Evolutionary conservation across 2,888 invertebrate genomes (phyloP), one percentile per base, ranked within the genome.

Genomic region (Drosophila limbata): DNA sequence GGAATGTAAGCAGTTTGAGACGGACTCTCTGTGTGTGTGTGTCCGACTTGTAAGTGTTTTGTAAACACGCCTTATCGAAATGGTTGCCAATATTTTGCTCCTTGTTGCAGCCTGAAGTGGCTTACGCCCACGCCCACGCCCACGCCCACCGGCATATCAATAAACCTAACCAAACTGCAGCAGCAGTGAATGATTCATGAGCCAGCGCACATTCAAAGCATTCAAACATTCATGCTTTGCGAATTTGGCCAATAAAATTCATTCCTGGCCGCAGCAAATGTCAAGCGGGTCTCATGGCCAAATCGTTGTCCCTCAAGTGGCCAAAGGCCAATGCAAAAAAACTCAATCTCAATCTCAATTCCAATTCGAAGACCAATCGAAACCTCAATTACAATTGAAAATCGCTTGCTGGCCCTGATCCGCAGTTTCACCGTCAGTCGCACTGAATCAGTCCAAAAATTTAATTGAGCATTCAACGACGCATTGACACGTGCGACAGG

Each of bases 381-480:
- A 55, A 60, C 33, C 62, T 70, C 90, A 88, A 90, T 91, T 90
- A 83, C 79, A 90, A 84, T 84, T 87, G 83, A 84, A 84, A 89
- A 90, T 85, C 77, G 52, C 61, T 39, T 39, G 35, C 33, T 39
- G 9, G 13, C 28, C 31, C 9, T 37, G 37, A 25, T 19, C 19
- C 8, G 42, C 50, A 44, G 15, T 39, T 25, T 8, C 6, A 42
- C 3, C 47, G 28, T 42, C 57, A 45, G 64, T 51, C 53, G 45
- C 69, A 69, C 62, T 56, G 80, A 77, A 78, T 81, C 79, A 77
- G 78, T 79, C 74, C 75, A 77, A 77, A 77, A 80, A 87, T 88
- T 91, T 87, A 91, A 90, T 91, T 90, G 90, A 90, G 84, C 90
- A 88, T 82, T 90, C 84, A 85, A 76, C 81, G 77, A 85, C 79